Evolutionary conservation across 2,888 invertebrate genomes (phyloP).

Genomic region (Lathronympha strigana): DNA sequence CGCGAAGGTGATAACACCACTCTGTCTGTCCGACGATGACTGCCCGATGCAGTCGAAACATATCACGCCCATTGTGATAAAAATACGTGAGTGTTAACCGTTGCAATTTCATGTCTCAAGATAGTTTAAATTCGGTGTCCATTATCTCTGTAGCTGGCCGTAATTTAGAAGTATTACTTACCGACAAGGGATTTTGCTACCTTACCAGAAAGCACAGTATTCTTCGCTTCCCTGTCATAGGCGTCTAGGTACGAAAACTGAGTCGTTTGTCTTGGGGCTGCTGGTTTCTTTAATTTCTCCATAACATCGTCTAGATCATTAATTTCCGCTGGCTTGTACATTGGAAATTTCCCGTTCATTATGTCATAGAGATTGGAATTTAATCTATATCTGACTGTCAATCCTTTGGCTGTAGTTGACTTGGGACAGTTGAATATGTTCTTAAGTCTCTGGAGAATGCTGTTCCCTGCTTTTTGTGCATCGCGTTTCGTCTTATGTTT

Average conservation of each 20-base stretch:
- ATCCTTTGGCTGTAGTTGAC: neutral
- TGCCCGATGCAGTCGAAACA: too few species aligned
- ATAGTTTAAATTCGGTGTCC: too few species aligned
- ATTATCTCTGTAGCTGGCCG: neutral
- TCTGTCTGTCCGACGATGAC: too few species aligned
- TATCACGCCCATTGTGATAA: too few species aligned
- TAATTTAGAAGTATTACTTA: neutral
- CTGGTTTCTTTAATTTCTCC: neutral
- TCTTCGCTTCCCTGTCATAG: neutral
- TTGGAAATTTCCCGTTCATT: neutral
- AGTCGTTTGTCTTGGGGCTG: neutral
- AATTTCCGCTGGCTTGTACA: neutral
- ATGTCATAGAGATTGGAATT: neutral
- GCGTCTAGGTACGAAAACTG: neutral
- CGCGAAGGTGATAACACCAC: too few species aligned
- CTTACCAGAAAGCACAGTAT: neutral
- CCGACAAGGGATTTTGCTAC: neutral
- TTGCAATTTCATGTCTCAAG: too few species aligned
- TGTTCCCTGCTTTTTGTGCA: neutral
- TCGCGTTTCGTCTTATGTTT: conserved; percentile 8
- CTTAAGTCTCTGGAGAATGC: neutral
- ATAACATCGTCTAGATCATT: neutral
- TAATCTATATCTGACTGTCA: neutral
- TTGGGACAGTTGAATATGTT: neutral
- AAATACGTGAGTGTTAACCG: too few species aligned